A percentile compares a stretch with the other conserved stretches of the same genome.
Evolutionary conservation across 1,140 invertebrate species (phyloP).

Genomic region (Drosophila arizonae): DNA sequence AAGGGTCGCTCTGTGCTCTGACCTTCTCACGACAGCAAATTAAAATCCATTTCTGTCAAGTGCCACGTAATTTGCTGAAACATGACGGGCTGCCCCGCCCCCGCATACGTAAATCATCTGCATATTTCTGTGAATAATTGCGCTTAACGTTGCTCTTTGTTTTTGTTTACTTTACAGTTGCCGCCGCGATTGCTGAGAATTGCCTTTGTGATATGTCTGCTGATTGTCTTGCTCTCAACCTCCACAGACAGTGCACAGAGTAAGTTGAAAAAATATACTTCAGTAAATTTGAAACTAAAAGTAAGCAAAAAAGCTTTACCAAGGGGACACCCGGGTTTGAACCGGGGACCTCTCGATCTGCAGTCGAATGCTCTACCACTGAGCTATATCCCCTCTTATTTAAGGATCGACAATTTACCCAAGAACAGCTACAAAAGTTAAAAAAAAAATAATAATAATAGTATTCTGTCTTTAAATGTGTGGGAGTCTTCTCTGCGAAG

Average conservation of each 20-base stretch:
- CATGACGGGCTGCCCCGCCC: slow-evolving; percentile 50
- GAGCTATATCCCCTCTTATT: slow-evolving; percentile 70
- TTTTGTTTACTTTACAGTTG: slow-evolving; percentile 83
- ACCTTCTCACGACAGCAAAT: slow-evolving; percentile 21
- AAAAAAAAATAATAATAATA: not conserved
- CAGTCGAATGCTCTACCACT: slow-evolving; percentile 97
- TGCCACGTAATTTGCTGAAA: slow-evolving; percentile 72
- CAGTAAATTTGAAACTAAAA: not conserved
- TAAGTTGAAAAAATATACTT: slow-evolving; percentile 79
- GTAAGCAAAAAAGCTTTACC: slow-evolving; percentile 29
- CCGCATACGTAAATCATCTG: slow-evolving; percentile 54
- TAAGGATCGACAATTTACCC: not conserved
- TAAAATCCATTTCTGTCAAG: slow-evolving; percentile 44
- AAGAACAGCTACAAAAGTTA: not conserved
- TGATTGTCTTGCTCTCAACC: slow-evolving; percentile 84
- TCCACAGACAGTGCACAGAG: slow-evolving; percentile 84
- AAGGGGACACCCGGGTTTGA: slow-evolving; percentile 47
- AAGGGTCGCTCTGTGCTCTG: slow-evolving; percentile 35
- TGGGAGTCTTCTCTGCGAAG: not conserved
- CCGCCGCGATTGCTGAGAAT: slow-evolving; percentile 85
- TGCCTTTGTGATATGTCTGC: slow-evolving; percentile 83
- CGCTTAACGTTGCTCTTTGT: slow-evolving; percentile 23
- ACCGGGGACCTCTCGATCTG: slow-evolving; percentile 96
- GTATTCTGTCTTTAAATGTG: not conserved
- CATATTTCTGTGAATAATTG: slow-evolving; percentile 52